A percentile compares a stretch with the other conserved stretches of the same genome.
phyloP scores from a whole-genome alignment of 2,888 invertebrate species.

The Synanthedon tipuliformis region DNA sequence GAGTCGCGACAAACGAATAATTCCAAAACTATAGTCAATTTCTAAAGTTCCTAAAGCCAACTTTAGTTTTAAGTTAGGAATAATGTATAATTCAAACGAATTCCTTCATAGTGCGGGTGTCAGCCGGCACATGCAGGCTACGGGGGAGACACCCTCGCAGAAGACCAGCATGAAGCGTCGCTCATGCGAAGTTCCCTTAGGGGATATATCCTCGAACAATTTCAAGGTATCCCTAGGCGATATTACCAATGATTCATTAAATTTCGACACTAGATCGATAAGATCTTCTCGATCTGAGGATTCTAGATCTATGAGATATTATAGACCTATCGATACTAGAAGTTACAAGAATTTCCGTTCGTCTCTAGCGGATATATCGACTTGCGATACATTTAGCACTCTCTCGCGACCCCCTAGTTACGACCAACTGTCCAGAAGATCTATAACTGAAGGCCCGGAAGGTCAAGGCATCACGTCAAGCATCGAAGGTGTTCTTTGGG shows the following conservation, averaged over 20 bases:
- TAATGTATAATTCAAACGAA: constrained; percentile 59
- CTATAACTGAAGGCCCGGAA: constrained; percentile 49
- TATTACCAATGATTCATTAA: constrained; percentile 40
- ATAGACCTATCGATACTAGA: constrained; percentile 55
- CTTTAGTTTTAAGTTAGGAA: constrained; percentile 26
- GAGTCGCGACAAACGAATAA: constrained; percentile 40
- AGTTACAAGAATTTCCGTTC: constrained; percentile 60
- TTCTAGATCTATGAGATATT: constrained; percentile 35
- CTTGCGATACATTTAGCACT: constrained; percentile 22
- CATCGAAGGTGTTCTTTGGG: constrained; percentile 66
- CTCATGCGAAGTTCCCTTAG: constrained; percentile 60
- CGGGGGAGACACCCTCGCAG: constrained; percentile 57
- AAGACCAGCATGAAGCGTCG: constrained; percentile 61
- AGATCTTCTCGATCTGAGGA: constrained; percentile 53
- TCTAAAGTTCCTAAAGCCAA: constrained; percentile 50
- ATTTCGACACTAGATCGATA: constrained; percentile 49
- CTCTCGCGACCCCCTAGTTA: constrained; percentile 57
- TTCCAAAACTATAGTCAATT: constrained; percentile 59
- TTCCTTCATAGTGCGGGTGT: constrained; percentile 61
- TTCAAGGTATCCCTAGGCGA: constrained; percentile 62
- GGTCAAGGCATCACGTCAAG: constrained; percentile 56
- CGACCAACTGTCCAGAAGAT: constrained; percentile 57
- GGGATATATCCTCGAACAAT: constrained; percentile 56
- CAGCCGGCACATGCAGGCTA: constrained; percentile 61
- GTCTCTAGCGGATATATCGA: constrained; percentile 49